Conservation (phyloP, 2,113 vertebrate species). For the Chloebia gouldiae region DNA sequence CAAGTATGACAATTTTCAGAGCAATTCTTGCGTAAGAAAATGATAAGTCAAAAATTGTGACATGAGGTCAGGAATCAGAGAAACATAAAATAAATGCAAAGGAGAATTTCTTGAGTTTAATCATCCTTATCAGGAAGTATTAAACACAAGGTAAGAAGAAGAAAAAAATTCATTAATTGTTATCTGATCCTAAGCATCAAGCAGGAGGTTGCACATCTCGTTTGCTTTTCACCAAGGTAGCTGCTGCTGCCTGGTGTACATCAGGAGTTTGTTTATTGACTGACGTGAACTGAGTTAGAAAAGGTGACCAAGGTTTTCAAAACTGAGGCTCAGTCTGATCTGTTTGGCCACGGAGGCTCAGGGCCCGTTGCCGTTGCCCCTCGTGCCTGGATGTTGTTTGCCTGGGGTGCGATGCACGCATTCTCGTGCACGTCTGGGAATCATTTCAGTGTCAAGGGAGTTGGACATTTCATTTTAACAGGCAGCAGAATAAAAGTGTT, state of each 20-base stretch:
- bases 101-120: not conserved
- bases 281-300: not conserved
- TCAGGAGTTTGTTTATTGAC: not conserved
- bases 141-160: not conserved
- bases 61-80: not conserved
- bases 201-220: not conserved
- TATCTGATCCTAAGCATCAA: not conserved
- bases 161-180: not conserved
- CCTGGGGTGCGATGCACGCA: too few relatives aligned
- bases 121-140: not conserved
- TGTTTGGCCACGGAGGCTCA: accelerated
- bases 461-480: not conserved
- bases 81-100: not conserved
- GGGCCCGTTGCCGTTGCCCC: not conserved
- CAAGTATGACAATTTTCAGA: not conserved
- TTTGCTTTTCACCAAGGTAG: not conserved
- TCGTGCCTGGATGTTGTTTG: not conserved
- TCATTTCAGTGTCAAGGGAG: not conserved
- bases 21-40: not conserved
- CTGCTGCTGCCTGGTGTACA: not conserved
- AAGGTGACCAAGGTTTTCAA: not conserved
- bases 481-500: not conserved
- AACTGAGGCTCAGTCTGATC: not conserved
- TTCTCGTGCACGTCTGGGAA: not conserved
- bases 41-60: not conserved